Evolutionary conservation across 2,797 vertebrate species (phyloP).

Genomic region (Gallinago stenura): DNA sequence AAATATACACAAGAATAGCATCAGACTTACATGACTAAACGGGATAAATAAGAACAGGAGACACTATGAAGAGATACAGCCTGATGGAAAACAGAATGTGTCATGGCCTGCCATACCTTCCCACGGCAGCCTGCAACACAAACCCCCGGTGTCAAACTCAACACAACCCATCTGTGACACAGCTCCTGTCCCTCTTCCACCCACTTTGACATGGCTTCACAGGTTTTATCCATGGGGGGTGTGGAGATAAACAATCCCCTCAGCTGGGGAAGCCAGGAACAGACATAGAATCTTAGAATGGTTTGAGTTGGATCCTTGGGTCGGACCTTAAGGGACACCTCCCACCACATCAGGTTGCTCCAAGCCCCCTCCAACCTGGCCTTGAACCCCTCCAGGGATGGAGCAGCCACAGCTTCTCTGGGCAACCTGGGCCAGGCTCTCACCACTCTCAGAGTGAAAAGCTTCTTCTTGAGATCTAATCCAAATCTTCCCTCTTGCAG

Average conservation of each 20-base stretch:
- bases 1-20: not conserved
- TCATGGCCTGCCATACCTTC: not conserved
- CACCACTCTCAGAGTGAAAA: too few species aligned
- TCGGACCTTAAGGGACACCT: not conserved
- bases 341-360: not conserved
- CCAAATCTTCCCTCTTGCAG: too few species aligned
- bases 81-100: rapidly evolving
- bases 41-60: too few species aligned
- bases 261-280: not conserved
- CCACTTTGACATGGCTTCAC: not conserved
- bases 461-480: too few species aligned
- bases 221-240: rapidly evolving
- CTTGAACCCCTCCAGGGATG: not conserved
- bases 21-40: not conserved
- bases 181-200: not conserved
- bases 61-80: rapidly evolving
- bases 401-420: not conserved
- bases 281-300: not conserved
- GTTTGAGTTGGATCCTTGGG: not conserved
- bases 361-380: not conserved
- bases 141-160: not conserved
- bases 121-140: not conserved
- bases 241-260: too few species aligned
- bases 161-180: rapidly evolving
- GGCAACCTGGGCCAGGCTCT: too few species aligned